Percentiles rank a stretch among this genome's conserved stretches.
Conservation (phyloP, 2,888 invertebrate species). For the Dorcus hopei region DNA sequence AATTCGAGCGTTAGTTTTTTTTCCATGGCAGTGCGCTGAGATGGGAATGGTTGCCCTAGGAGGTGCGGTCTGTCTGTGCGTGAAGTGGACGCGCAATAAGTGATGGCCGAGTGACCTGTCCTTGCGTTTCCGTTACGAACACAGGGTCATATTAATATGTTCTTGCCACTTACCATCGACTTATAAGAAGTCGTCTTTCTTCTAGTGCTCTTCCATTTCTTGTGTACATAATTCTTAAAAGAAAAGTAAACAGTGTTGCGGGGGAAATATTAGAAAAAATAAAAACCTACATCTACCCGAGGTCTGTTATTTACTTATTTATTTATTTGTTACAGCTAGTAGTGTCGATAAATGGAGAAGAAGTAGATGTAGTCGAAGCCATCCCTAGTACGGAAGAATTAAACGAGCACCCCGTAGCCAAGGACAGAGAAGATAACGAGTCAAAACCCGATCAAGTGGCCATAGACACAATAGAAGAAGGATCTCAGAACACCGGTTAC, state of each 20-base stretch:
- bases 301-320: neutral
- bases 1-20: no score
- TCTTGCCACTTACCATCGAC: neutral
- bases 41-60: slow-evolving; percentile 25
- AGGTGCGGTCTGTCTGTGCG: slow-evolving; percentile 26
- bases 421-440: slow-evolving; percentile 58
- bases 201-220: neutral
- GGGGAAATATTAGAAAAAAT: no score
- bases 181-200: neutral
- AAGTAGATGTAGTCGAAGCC: slow-evolving; percentile 64
- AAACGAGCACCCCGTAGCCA: slow-evolving; percentile 50
- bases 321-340: slow-evolving; percentile 5
- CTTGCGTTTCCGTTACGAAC: slow-evolving; percentile 42
- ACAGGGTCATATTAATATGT: slow-evolving; percentile 29
- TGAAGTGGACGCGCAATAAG: slow-evolving; percentile 30
- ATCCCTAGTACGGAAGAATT: slow-evolving; percentile 55
- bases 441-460: slow-evolving; percentile 68
- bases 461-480: slow-evolving; percentile 56
- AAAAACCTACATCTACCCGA: no score
- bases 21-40: neutral
- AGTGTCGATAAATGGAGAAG: slow-evolving; percentile 46
- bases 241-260: neutral
- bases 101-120: slow-evolving; percentile 46
- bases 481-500: slow-evolving; percentile 13
- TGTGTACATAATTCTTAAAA: neutral